Evolutionary conservation across 1,140 invertebrate genomes (phyloP).

Genomic region (Drosophila parabipectinata): DNA sequence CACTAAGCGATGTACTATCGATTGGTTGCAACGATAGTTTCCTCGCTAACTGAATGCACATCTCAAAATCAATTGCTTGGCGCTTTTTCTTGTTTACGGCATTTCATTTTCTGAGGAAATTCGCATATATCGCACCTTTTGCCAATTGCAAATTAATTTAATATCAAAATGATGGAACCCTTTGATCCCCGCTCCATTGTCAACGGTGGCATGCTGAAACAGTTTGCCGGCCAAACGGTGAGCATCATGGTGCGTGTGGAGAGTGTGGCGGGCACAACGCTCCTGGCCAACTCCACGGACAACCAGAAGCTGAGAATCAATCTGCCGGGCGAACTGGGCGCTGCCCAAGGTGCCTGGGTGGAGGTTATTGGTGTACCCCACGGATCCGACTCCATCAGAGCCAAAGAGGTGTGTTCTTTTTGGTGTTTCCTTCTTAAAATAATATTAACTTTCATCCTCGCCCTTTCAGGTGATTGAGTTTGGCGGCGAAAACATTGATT

Average conservation of each 20-base stretch:
- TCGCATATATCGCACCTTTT: not conserved
- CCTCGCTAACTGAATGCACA: not conserved
- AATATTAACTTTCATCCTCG: not conserved
- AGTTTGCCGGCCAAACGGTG: constrained; percentile 62
- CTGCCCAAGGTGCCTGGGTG: constrained; percentile 63
- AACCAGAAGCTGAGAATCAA: constrained; percentile 68
- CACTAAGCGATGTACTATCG: not conserved
- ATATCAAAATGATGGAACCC: constrained; percentile 27
- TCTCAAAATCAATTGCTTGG: constrained; percentile 7
- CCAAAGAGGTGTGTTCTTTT: constrained; percentile 32
- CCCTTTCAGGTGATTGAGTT: constrained; percentile 68
- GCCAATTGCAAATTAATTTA: not conserved
- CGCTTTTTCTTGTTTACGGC: constrained; percentile 39
- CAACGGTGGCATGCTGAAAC: constrained; percentile 71
- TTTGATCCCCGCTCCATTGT: constrained; percentile 69
- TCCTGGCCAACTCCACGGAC: constrained; percentile 64
- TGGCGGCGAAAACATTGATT: constrained; percentile 67
- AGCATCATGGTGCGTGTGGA: constrained; percentile 76
- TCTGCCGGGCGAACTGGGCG: constrained; percentile 46
- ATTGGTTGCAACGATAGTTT: not conserved
- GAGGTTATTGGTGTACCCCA: constrained; percentile 73
- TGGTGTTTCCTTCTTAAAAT: not conserved
- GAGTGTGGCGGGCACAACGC: constrained; percentile 60
- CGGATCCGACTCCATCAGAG: constrained; percentile 51
- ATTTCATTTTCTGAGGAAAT: constrained; percentile 17